phyloP scores from a whole-genome alignment of 2,888 invertebrate genomes.

The Stegana nigrithorax region DNA sequence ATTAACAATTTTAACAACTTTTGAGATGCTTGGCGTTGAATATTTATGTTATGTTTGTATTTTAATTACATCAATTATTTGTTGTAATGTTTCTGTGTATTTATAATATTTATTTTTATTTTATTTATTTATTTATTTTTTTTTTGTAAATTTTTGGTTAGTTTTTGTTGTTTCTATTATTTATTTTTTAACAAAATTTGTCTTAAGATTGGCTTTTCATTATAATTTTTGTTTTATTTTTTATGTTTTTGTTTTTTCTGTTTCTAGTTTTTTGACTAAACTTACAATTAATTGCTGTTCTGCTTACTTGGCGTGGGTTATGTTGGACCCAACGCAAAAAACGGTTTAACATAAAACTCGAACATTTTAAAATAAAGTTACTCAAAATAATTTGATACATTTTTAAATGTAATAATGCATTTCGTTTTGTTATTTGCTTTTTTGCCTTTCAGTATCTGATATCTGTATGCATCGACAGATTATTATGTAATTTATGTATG shows the following conservation, averaged over 20 bases:
- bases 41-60: conserved; percentile 23
- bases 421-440: conserved; percentile 31
- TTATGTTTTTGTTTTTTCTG: conserved; percentile 22
- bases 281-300: conserved; percentile 65
- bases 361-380: conserved; percentile 4
- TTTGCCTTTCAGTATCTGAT: neutral
- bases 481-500: conserved; percentile 39
- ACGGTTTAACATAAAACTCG: conserved; percentile 48
- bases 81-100: conserved; percentile 29
- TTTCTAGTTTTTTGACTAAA: conserved; percentile 34
- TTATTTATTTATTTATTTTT: conserved; percentile 21
- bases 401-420: neutral
- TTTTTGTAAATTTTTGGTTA: conserved; percentile 44
- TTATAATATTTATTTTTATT: conserved; percentile 15
- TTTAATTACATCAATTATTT: conserved; percentile 33
- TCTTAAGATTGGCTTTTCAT: conserved; percentile 1
- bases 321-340: conserved; percentile 36
- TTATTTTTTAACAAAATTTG: conserved; percentile 12
- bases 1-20: neutral
- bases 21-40: conserved; percentile 34
- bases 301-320: conserved; percentile 49
- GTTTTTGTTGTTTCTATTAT: conserved; percentile 38
- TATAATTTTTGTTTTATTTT: conserved; percentile 20
- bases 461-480: no score
- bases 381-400: conserved; percentile 4